These are phyloP conservation scores for Thamnophis sirtalis DNA, from an alignment of 2,113 vertebrate species.

Conservation along the genomic window DNA sequence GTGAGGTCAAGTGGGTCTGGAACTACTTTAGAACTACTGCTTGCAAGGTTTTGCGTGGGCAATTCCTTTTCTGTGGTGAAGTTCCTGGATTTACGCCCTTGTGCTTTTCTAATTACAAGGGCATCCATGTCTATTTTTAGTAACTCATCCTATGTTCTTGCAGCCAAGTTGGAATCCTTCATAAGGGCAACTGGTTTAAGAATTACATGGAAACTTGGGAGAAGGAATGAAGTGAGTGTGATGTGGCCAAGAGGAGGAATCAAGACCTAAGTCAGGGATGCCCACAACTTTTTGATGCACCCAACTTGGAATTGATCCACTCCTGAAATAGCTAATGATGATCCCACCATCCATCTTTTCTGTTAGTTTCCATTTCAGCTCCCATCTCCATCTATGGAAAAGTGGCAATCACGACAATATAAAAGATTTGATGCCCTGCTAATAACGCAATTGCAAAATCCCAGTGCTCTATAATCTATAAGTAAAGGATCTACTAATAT, in stretches of 20 bases:
- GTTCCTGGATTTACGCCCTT: constrained; percentile 29
- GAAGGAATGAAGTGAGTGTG: not conserved
- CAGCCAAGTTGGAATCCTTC: not conserved
- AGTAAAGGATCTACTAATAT: not conserved
- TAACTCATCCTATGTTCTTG: not conserved
- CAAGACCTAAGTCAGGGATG: not conserved
- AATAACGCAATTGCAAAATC: not conserved
- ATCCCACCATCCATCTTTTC: not conserved
- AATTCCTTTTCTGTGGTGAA: not conserved
- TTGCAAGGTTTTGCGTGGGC: not conserved
- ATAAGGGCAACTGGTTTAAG: not conserved
- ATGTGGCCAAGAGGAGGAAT: not conserved
- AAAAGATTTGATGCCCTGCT: not conserved
- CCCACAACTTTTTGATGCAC: too few relatives aligned
- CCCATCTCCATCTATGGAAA: not conserved
- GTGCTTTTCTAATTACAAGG: constrained; percentile 20
- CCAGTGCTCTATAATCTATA: not conserved
- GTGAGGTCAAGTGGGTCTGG: not conserved
- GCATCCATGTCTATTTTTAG: constrained; percentile 36
- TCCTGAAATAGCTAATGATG: not conserved
- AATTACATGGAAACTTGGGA: not conserved
- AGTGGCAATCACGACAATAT: not conserved
- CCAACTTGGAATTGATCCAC: not conserved
- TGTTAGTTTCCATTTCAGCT: not conserved
- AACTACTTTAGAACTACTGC: not conserved